phyloP scores from a whole-genome alignment of 2,888 invertebrate species.

The Uropetala carovei region DNA sequence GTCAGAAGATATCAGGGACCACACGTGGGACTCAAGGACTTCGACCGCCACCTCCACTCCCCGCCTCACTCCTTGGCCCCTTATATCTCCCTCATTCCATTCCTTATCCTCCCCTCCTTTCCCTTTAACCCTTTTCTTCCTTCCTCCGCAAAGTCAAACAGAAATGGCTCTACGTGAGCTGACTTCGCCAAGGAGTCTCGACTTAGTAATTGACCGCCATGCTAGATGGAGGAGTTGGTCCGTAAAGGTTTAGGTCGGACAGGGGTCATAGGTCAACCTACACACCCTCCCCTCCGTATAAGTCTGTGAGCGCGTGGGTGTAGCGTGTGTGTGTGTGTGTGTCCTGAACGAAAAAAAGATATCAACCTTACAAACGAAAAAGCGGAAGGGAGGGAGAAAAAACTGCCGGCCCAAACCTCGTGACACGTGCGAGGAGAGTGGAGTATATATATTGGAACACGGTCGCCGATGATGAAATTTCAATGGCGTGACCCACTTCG shows the following conservation, averaged over 20 bases:
- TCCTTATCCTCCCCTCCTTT: too few relatives aligned
- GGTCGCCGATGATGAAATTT: background rate
- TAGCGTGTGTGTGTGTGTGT: too few relatives aligned
- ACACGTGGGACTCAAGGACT: too few relatives aligned
- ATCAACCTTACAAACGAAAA: background rate
- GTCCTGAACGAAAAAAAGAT: background rate
- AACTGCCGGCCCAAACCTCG: background rate
- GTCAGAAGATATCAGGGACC: too few relatives aligned
- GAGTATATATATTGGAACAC: background rate
- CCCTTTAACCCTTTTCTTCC: too few relatives aligned
- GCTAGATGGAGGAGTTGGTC: background rate
- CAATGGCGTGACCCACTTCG: constrained; percentile 49
- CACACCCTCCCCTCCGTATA: background rate
- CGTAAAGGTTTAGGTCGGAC: background rate
- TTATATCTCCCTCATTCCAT: too few relatives aligned
- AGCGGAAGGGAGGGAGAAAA: background rate
- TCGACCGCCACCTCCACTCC: too few relatives aligned
- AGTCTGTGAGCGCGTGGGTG: too few relatives aligned
- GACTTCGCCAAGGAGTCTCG: background rate
- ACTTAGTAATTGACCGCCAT: background rate
- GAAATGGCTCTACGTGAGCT: background rate
- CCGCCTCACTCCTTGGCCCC: too few relatives aligned
- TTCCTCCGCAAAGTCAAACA: background rate
- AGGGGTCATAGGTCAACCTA: constrained; percentile 9
- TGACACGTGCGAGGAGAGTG: too few relatives aligned